phyloP scores from a whole-genome alignment of 2,888 invertebrate species.

The Syrphus vitripennis region DNA sequence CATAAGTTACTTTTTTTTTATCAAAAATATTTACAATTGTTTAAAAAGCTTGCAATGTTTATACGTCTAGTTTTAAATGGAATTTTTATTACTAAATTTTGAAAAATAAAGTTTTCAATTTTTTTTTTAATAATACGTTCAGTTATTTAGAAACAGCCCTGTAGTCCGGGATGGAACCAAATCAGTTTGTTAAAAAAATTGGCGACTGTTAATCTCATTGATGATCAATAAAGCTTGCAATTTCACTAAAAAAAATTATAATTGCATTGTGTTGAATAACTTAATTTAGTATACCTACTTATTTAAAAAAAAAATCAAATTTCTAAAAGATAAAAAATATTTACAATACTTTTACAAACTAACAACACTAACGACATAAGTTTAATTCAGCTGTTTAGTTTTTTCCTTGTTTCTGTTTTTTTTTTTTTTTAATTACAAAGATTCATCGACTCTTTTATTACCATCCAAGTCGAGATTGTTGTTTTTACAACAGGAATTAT shows the following conservation, averaged over 20 bases:
- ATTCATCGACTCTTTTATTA: constrained; percentile 77
- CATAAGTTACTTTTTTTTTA: background rate
- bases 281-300: too few relatives aligned
- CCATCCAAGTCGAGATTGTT: constrained; percentile 74
- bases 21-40: background rate
- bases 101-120: too few relatives aligned
- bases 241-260: too few relatives aligned
- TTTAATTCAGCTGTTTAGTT: constrained; percentile 14
- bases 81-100: background rate
- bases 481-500: constrained; percentile 72
- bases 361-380: background rate
- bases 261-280: too few relatives aligned
- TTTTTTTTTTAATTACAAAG: constrained; percentile 74
- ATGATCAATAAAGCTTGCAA: too few relatives aligned
- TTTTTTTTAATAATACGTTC: too few relatives aligned
- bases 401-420: background rate
- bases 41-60: background rate
- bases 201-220: too few relatives aligned
- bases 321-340: background rate
- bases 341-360: background rate
- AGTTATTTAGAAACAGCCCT: too few relatives aligned
- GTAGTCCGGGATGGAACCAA: too few relatives aligned
- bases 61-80: background rate
- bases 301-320: background rate
- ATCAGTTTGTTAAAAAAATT: too few relatives aligned